phyloP scores from a whole-genome alignment of 2,797 vertebrate species.

The Macropodus opercularis region DNA sequence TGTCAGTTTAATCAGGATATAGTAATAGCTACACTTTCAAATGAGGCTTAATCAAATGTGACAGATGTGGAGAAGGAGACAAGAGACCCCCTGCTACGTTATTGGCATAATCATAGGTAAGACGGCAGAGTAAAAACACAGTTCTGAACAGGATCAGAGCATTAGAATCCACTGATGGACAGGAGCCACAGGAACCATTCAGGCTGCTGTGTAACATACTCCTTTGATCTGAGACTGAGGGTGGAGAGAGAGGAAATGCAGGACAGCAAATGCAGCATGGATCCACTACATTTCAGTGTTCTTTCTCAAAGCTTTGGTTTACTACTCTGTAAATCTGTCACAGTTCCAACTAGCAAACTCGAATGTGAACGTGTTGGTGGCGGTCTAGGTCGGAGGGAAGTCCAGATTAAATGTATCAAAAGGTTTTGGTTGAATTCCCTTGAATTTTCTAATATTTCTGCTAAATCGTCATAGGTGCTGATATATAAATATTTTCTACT shows the following conservation, averaged over 20 bases:
- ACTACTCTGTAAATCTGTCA: constrained; percentile 8
- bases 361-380: too few relatives aligned
- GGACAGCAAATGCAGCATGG: constrained; percentile 18
- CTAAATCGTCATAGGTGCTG: too few relatives aligned
- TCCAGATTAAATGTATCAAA: too few relatives aligned
- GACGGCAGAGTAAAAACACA: constrained; percentile 37
- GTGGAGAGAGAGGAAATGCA: neutral
- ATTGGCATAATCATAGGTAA: constrained; percentile 44
- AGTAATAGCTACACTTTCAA: constrained; percentile 14
- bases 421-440: too few relatives aligned
- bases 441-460: too few relatives aligned
- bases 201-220: constrained; percentile 10
- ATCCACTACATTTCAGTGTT: constrained; percentile 15
- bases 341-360: constrained; percentile 11
- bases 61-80: constrained; percentile 33
- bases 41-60: constrained; percentile 36
- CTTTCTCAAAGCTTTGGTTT: constrained; percentile 23
- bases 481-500: too few relatives aligned
- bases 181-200: constrained; percentile 31
- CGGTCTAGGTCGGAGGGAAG: too few relatives aligned
- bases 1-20: constrained; percentile 46
- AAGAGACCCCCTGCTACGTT: constrained; percentile 23
- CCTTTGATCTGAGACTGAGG: constrained; percentile 41
- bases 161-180: constrained; percentile 37
- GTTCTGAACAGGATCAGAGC: constrained; percentile 51